A percentile compares a stretch with the other conserved stretches of the same genome.
phyloP scores from a whole-genome alignment of 1,140 invertebrate genomes.

The Spodoptera frugiperda region DNA sequence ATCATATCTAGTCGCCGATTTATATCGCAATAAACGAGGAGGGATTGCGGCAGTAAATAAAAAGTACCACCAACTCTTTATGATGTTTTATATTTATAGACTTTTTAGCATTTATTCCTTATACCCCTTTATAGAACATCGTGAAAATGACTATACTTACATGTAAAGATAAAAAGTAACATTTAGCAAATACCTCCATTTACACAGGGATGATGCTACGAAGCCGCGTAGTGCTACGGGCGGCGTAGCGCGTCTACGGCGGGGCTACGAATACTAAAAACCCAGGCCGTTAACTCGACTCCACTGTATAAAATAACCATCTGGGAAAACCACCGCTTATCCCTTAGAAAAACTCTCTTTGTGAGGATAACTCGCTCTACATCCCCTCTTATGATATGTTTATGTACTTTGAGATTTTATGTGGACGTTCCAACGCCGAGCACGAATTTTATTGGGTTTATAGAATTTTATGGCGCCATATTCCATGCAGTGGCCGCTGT shows the following conservation, averaged over 20 bases:
- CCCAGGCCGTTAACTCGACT: constrained; percentile 75
- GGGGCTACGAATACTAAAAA: constrained; percentile 70
- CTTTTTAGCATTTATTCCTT: constrained; percentile 34
- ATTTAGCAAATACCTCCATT: constrained; percentile 26
- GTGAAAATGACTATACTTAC: neutral
- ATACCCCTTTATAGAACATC: neutral
- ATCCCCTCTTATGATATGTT: constrained; percentile 85
- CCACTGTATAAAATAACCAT: constrained; percentile 85
- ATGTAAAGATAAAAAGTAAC: neutral
- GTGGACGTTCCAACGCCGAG: constrained; percentile 83
- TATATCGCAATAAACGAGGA: constrained; percentile 81
- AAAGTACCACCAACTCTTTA: constrained; percentile 74
- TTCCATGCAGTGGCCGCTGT: constrained; percentile 78
- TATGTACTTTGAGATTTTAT: constrained; percentile 86
- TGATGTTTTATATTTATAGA: constrained; percentile 56
- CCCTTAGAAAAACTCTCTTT: constrained; percentile 82
- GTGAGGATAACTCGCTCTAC: constrained; percentile 81
- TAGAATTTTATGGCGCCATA: constrained; percentile 84
- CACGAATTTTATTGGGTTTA: constrained; percentile 86
- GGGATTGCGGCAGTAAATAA: constrained; percentile 76
- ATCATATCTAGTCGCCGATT: constrained; percentile 83
- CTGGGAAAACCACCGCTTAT: constrained; percentile 79
- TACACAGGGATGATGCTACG: constrained; percentile 18
- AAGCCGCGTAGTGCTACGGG: neutral
- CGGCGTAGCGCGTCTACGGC: constrained; percentile 46